A percentile compares a stretch with the other conserved stretches of the same genome.
Evolutionary conservation across 2,797 vertebrate genomes (phyloP).

Genomic region (Triplophysa bombifrons): DNA sequence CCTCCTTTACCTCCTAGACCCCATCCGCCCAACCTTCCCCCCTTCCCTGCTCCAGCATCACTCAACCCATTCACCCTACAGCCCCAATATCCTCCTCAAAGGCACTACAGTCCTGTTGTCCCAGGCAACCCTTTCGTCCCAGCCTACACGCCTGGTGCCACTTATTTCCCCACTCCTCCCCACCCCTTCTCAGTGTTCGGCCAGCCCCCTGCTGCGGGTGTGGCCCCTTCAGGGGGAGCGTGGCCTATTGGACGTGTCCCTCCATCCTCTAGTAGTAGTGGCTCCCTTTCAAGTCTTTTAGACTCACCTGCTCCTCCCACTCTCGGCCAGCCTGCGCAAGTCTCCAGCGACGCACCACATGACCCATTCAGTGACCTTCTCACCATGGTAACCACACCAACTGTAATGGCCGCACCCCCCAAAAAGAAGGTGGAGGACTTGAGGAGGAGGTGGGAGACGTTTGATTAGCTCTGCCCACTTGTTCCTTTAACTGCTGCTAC

Average conservation of each 20-base stretch:
- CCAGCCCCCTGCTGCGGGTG: constrained; percentile 73
- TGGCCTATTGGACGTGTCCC: constrained; percentile 51
- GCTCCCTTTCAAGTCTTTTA: constrained; percentile 71
- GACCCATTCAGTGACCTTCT: constrained; percentile 94
- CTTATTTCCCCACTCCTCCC: constrained; percentile 75
- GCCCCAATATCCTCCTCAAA: constrained; percentile 70
- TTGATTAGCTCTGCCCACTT: constrained; percentile 76
- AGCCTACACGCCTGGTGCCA: constrained; percentile 69
- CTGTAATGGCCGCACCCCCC: constrained; percentile 69
- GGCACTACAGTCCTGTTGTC: constrained; percentile 74
- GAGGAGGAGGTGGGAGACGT: constrained; percentile 93
- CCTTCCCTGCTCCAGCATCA: constrained; percentile 71
- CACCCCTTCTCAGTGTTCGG: constrained; percentile 81
- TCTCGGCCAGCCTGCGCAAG: constrained; percentile 69
- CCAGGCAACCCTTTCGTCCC: constrained; percentile 80
- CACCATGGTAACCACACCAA: constrained; percentile 81
- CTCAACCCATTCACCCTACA: constrained; percentile 87
- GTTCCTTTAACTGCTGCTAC: constrained; percentile 47
- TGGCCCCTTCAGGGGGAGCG: constrained; percentile 14
- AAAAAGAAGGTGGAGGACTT: constrained; percentile 89
- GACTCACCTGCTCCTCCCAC: constrained; percentile 66
- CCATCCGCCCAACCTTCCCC: constrained; percentile 70
- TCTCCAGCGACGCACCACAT: constrained; percentile 68
- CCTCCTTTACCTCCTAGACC: constrained; percentile 72
- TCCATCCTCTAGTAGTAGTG: constrained; percentile 79